These are phyloP conservation scores for Drosophila kokeensis DNA, from an alignment of 2,888 invertebrate species.

Conservation along the genomic window DNA sequence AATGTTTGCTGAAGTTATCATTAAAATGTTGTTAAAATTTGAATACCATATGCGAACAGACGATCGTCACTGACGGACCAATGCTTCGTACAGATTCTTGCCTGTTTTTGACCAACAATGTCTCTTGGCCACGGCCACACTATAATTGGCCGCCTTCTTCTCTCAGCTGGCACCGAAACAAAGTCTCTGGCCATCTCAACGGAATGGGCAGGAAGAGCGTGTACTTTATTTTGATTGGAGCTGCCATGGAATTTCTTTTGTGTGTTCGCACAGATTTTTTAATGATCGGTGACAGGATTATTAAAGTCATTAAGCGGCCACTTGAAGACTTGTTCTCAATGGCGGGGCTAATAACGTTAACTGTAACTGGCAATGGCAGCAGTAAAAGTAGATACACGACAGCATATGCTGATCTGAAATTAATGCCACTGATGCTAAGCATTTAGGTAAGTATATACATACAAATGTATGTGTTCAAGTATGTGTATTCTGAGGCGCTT, in stretches of 20 bases:
- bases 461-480: not conserved
- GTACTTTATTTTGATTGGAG: constrained; percentile 81
- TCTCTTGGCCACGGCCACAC: constrained; percentile 62
- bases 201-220: constrained; percentile 72
- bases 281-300: constrained; percentile 81
- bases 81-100: constrained; percentile 27
- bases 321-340: constrained; percentile 53
- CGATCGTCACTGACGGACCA: constrained; percentile 31
- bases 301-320: constrained; percentile 76
- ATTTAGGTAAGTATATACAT: not conserved
- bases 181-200: constrained; percentile 4
- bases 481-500: not conserved
- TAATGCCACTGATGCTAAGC: constrained; percentile 32
- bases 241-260: constrained; percentile 80
- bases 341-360: constrained; percentile 70
- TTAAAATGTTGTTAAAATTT: constrained; percentile 83
- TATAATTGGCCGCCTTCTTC: constrained; percentile 53
- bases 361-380: constrained; percentile 68
- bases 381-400: constrained; percentile 57
- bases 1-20: constrained; percentile 83
- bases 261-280: constrained; percentile 77
- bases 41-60: constrained; percentile 77
- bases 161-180: constrained; percentile 41
- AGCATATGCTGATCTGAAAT: constrained; percentile 56
- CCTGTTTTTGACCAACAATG: constrained; percentile 46